A percentile compares a stretch with the other conserved stretches of the same genome.
Conservation (phyloP, 2,113 vertebrate genomes). For the Tichodroma muraria region DNA sequence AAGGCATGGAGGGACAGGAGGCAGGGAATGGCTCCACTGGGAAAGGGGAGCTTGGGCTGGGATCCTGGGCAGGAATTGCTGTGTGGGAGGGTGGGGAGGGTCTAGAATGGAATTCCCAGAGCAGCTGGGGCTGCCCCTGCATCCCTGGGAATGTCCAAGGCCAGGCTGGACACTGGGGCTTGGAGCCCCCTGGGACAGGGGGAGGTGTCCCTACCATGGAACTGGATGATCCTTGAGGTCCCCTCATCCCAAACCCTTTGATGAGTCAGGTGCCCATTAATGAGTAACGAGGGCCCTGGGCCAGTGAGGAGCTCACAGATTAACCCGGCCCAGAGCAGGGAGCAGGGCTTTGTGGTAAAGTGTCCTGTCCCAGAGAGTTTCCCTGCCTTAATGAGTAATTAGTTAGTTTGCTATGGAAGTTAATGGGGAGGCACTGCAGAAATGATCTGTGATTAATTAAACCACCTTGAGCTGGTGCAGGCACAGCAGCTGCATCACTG, state of each 20-base stretch:
- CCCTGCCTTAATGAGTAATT: conserved; percentile 48
- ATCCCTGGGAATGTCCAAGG: neutral
- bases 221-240: neutral
- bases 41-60: no score
- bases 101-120: no score
- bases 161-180: no score
- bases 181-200: rapidly evolving
- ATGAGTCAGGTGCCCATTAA: neutral
- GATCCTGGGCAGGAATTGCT: no score
- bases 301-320: conserved; percentile 2
- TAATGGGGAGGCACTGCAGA: conserved; percentile 16
- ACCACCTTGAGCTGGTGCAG: rapidly evolving
- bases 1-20: no score
- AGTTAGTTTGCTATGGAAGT: neutral
- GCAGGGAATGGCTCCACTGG: no score
- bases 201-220: neutral
- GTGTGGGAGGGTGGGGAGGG: no score
- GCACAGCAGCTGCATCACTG: neutral
- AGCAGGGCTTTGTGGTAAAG: neutral
- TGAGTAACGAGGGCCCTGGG: neutral
- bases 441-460: conserved; percentile 53
- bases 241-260: neutral
- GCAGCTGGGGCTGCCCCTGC: no score
- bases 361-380: neutral
- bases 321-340: conserved; percentile 36